A percentile compares a stretch with the other conserved stretches of the same genome.
phyloP scores from a whole-genome alignment of 2,113 vertebrate species.

The Amblyornis subalaris region DNA sequence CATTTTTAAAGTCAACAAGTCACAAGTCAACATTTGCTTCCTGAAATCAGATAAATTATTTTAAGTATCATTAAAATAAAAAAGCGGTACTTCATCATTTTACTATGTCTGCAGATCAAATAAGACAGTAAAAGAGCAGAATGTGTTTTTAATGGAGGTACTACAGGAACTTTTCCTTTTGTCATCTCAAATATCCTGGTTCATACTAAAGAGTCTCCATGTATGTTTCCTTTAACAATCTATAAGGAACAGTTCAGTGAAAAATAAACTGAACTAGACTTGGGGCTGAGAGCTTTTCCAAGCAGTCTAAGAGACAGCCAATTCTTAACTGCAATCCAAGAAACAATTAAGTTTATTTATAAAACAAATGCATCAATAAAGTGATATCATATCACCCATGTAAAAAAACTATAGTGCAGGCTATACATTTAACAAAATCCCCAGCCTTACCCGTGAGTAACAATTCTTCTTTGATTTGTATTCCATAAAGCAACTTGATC shows the following conservation, averaged over 20 bases:
- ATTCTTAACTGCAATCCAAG: not conserved
- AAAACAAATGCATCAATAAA: not conserved
- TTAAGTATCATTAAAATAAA: not conserved
- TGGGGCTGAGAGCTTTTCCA: not conserved
- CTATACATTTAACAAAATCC: not conserved
- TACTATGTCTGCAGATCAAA: not conserved
- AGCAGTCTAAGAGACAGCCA: not conserved
- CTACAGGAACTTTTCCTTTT: not conserved
- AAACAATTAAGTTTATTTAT: not conserved
- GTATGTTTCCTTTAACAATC: not conserved
- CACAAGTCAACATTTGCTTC: not conserved
- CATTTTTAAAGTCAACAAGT: too few species aligned
- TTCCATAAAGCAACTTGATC: conserved; percentile 69
- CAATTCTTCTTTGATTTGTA: conserved; percentile 57
- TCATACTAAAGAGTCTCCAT: not conserved
- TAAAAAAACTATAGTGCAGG: not conserved
- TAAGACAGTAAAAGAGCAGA: not conserved
- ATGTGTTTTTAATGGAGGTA: not conserved
- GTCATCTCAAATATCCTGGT: not conserved
- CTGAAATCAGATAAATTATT: not conserved
- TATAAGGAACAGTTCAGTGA: not conserved
- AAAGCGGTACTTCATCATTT: not conserved
- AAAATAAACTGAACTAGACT: not conserved
- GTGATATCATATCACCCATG: accelerated
- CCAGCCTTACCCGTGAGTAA: conserved; percentile 66